phyloP scores from a whole-genome alignment of 2,797 vertebrate genomes.

The Botia almorhae region DNA sequence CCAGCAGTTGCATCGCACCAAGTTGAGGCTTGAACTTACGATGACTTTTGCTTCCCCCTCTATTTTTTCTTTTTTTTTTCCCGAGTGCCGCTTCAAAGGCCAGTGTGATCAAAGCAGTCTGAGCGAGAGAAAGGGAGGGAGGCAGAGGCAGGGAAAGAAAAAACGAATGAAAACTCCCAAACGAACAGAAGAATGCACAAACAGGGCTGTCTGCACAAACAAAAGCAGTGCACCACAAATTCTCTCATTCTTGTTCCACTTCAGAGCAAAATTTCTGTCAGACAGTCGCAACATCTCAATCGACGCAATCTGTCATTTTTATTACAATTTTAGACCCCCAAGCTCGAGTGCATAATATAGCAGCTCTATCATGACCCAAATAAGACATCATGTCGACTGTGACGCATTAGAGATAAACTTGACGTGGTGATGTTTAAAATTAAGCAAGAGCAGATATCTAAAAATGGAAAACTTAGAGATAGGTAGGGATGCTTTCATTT shows the following conservation, averaged over 20 bases:
- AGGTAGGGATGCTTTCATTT: neutral
- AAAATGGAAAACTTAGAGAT: conserved; percentile 34
- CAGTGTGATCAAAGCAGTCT: conserved; percentile 89
- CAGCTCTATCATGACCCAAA: conserved; percentile 82
- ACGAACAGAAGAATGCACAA: conserved; percentile 77
- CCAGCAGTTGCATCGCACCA: conserved; percentile 76
- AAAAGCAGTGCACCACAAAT: conserved; percentile 82
- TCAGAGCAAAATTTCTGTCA: conserved; percentile 70
- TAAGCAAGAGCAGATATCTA: conserved; percentile 25
- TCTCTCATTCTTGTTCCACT: conserved; percentile 67
- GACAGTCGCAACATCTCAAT: conserved; percentile 81
- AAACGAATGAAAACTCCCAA: conserved; percentile 77
- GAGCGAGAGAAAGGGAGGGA: conserved; percentile 75
- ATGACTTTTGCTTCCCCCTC: conserved; percentile 84
- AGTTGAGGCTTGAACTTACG: conserved; percentile 86
- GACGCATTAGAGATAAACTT: conserved; percentile 30
- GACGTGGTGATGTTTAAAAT: conserved; percentile 41
- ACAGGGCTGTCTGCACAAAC: conserved; percentile 79
- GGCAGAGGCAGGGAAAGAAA: conserved; percentile 61
- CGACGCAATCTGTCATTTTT: conserved; percentile 62
- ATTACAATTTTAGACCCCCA: conserved; percentile 54
- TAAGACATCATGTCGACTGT: conserved; percentile 76
- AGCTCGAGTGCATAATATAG: conserved; percentile 74
- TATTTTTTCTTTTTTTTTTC: conserved; percentile 82
- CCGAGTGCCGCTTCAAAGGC: conserved; percentile 88